These are phyloP conservation scores for Paedocypris sp. DNA, from an alignment of 2,113 vertebrate species.

Conservation along the genomic window DNA sequence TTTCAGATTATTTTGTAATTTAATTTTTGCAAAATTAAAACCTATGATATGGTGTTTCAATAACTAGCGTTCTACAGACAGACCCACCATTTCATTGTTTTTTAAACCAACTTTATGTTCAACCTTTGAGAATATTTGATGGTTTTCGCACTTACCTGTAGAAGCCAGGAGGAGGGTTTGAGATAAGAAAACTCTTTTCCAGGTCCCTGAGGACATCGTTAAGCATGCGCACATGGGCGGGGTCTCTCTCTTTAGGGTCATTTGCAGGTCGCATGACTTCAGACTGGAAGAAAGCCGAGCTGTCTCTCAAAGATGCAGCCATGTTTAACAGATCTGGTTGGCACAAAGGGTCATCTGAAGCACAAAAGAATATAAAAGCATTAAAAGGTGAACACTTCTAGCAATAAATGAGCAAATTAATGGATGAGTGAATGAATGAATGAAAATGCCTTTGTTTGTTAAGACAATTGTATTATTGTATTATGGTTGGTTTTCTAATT, in stretches of 20 bases:
- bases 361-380: not conserved
- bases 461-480: too few relatives aligned
- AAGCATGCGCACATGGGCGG: conserved; percentile 79
- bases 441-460: too few relatives aligned
- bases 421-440: too few relatives aligned
- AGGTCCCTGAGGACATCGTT: conserved; percentile 81
- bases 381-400: too few relatives aligned
- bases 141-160: conserved; percentile 78
- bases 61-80: too few relatives aligned
- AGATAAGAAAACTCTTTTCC: conserved; percentile 78
- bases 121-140: too few relatives aligned
- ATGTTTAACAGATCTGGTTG: conserved; percentile 52
- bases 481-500: too few relatives aligned
- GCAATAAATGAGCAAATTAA: not conserved
- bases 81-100: too few relatives aligned
- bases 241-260: conserved; percentile 75
- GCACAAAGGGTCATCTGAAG: conserved; percentile 51
- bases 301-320: conserved; percentile 68
- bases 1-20: too few relatives aligned
- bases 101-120: too few relatives aligned
- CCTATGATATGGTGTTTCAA: too few relatives aligned
- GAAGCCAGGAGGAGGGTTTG: conserved; percentile 67
- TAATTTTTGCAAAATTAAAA: too few relatives aligned
- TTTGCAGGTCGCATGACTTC: conserved; percentile 91
- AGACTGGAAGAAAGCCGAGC: conserved; percentile 76